Percentiles rank a stretch among this genome's conserved stretches.
These are phyloP conservation scores for Habrosyne pyritoides DNA, from an alignment of 2,888 invertebrate species.

Conservation along the genomic window DNA sequence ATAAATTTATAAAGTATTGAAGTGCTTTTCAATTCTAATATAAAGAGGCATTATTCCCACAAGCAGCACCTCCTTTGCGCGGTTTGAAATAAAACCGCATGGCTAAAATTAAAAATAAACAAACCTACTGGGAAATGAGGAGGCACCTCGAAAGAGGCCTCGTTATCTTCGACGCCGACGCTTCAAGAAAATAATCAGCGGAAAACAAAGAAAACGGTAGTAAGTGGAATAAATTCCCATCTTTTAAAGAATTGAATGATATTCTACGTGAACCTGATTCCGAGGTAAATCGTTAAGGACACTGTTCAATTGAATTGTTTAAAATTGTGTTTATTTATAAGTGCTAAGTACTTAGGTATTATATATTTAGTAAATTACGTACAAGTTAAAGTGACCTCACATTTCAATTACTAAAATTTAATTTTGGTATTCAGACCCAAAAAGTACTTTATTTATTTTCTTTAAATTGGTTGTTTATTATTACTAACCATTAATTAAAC, in stretches of 20 bases:
- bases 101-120: slow-evolving; percentile 62
- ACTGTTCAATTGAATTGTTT: background rate
- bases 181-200: slow-evolving; percentile 61
- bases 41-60: background rate
- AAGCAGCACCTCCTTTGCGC: slow-evolving; percentile 29
- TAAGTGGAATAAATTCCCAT: slow-evolving; percentile 44
- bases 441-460: too few relatives aligned
- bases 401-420: too few relatives aligned
- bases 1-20: background rate
- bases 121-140: slow-evolving; percentile 63
- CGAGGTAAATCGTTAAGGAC: slow-evolving; percentile 5
- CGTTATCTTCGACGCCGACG: slow-evolving; percentile 61
- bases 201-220: slow-evolving; percentile 55
- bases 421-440: too few relatives aligned
- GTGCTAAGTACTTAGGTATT: too few relatives aligned
- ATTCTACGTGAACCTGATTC: slow-evolving; percentile 13
- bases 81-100: slow-evolving; percentile 38
- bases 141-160: slow-evolving; percentile 58
- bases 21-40: background rate
- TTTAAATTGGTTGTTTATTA: too few relatives aligned
- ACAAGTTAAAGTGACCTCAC: too few relatives aligned
- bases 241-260: slow-evolving; percentile 29
- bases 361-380: too few relatives aligned
- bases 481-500: too few relatives aligned
- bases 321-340: background rate